Conservation (phyloP, 1,140 invertebrate genomes). For the Oncopodura yosiiana region DNA sequence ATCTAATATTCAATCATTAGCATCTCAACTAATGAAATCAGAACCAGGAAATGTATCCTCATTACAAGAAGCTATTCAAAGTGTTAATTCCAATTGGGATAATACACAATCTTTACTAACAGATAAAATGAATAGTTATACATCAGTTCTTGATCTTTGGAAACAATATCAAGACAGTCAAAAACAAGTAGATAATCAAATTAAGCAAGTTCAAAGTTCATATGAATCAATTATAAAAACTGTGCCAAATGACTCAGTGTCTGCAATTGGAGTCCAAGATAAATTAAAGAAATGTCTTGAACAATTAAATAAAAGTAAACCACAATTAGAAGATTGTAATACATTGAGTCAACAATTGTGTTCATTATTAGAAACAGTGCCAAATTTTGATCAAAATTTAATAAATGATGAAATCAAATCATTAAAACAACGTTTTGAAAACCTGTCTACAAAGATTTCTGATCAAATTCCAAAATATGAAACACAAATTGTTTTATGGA, state of each 20-base stretch:
- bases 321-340: constrained; percentile 52
- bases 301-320: constrained; percentile 60
- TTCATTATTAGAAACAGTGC: constrained; percentile 19
- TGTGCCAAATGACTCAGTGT: constrained; percentile 39
- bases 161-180: constrained; percentile 64
- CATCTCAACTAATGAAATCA: constrained; percentile 62
- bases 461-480: constrained; percentile 51
- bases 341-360: constrained; percentile 35
- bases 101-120: constrained; percentile 59
- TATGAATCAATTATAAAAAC: constrained; percentile 43
- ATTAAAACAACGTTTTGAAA: constrained; percentile 1
- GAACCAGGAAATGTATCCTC: constrained; percentile 65
- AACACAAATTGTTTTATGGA: constrained; percentile 80
- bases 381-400: constrained; percentile 1
- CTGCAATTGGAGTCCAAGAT: constrained; percentile 53
- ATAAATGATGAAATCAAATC: neutral
- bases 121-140: constrained; percentile 37
- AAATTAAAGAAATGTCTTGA: constrained; percentile 64
- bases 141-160: constrained; percentile 49
- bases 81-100: constrained; percentile 67
- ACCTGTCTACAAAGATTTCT: constrained; percentile 1
- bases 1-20: constrained; percentile 56
- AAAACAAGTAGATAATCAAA: constrained; percentile 54
- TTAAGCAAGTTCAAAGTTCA: constrained; percentile 54
- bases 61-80: constrained; percentile 64